Evolutionary conservation across 2,113 vertebrate genomes (phyloP).

Genomic region (Indicator maculatus): DNA sequence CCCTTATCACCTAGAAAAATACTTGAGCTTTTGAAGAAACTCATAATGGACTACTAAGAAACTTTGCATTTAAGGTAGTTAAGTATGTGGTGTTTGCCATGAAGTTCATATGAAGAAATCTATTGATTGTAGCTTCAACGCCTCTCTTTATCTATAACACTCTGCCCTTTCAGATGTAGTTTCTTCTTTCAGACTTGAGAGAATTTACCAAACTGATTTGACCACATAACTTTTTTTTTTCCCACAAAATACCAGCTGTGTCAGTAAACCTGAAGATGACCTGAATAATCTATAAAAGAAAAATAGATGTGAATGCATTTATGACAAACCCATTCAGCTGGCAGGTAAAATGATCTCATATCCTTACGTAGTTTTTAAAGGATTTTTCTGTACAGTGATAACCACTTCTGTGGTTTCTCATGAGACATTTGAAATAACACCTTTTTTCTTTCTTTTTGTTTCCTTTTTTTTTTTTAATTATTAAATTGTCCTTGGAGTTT

Average conservation of each 20-base stretch:
- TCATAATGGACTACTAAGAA: background rate
- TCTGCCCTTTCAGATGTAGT: background rate
- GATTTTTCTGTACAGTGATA: background rate
- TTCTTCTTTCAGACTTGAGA: slow-evolving; percentile 1
- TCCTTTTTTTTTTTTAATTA: background rate
- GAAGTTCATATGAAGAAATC: background rate
- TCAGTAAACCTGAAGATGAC: slow-evolving; percentile 11
- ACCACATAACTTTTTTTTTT: slow-evolving; percentile 10
- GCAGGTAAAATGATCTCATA: slow-evolving; percentile 10
- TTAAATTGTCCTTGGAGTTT: background rate
- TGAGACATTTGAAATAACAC: background rate
- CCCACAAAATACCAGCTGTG: slow-evolving; percentile 7
- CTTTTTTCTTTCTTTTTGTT: background rate
- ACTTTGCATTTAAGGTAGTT: background rate
- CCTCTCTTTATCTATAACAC: background rate
- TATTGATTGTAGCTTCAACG: background rate
- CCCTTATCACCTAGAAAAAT: background rate
- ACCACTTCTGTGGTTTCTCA: slow-evolving; percentile 27
- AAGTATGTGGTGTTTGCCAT: background rate
- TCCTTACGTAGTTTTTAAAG: slow-evolving; percentile 57
- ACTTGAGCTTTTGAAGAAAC: background rate
- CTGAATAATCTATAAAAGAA: background rate
- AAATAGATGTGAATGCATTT: slow-evolving; percentile 2
- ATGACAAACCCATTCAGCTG: slow-evolving; percentile 17
- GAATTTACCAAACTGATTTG: slow-evolving; percentile 8